These are phyloP conservation scores for Steinernema feltiae DNA, from an alignment of 1,140 invertebrate species.

Conservation along the genomic window DNA sequence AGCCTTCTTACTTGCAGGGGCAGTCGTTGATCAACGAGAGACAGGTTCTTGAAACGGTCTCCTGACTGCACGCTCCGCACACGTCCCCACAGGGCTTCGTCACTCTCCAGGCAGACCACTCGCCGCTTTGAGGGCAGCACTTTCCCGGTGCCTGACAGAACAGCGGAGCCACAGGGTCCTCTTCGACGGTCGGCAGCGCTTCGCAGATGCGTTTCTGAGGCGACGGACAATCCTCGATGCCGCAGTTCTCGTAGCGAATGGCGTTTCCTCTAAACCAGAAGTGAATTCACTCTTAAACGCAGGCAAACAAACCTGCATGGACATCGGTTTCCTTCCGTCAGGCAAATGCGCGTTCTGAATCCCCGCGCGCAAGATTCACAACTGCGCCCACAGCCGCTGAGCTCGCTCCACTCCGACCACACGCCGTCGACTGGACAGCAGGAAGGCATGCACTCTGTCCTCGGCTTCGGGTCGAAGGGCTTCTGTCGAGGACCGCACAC, in stretches of 20 bases:
- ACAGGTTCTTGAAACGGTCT: not conserved
- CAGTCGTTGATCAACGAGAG: not conserved
- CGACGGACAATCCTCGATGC: not conserved
- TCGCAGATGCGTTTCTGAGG: not conserved
- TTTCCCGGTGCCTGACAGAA: no score
- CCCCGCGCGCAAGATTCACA: not conserved
- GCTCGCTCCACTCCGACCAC: not conserved
- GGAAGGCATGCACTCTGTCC: not conserved
- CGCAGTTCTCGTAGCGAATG: not conserved
- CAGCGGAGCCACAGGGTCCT: no score
- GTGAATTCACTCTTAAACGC: no score
- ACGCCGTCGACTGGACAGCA: not conserved
- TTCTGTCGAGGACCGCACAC: no score
- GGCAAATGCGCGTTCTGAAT: not conserved
- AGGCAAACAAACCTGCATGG: no score
- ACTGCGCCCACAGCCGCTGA: not conserved
- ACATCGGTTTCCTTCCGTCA: not conserved
- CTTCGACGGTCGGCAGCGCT: not conserved
- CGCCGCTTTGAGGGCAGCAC: not conserved
- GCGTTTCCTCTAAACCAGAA: not conserved
- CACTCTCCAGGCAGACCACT: not conserved
- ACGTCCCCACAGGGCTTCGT: not conserved
- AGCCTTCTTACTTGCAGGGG: not conserved
- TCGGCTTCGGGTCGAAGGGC: no score
- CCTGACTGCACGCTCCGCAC: not conserved